Base-by-base conservation (phyloP, 2,888 invertebrate species). In the Tenthredo livida region DNA sequence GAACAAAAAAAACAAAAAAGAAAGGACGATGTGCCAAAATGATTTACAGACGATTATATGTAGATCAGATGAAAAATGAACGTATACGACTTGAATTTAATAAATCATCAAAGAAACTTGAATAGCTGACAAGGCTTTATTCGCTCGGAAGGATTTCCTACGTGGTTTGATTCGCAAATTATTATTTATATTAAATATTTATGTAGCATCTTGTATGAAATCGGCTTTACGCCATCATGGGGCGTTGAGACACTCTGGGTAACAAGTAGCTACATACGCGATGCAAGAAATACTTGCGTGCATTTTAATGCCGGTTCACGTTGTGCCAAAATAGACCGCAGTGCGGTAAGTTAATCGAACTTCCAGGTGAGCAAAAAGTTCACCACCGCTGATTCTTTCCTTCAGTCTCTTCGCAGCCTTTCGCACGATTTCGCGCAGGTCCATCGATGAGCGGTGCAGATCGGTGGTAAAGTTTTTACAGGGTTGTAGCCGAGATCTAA, bases 221-320 rank as follows among this genome's bases (percentile, higher is more conserved):
- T 40, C 61, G 21, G 33, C 80, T 58, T 80, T 61, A 80, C 40
- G 61, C 58, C 80, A 61, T 80, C 80, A 61, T 61, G 80, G 80
- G 80, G 61, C 61, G 80, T 61, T 25, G 80, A 61, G 80, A 61
- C 58, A 80, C 61, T 25, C 61, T 40, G 80, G 58, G 21, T 80
- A 80, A 40, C 77, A 54, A 61, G 80, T 61, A 21, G 58, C 58
- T 80, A 61, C 54, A 54, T 54, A 54, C 80, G 25, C 58, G 58
- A 80, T 61, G 37, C 54, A 80, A 80, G 61, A 80, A 61, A 80
- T 80, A 80, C 37, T 80, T 80, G 80, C 80, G 80, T 80, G 80
- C 80, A 80, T 80, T 40, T 80, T 61, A 43, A 80, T 80, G 77
- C 77, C 50, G 33, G 77, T 77, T 77, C 33, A 54, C 33, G 54